These are phyloP conservation scores for Protodeltote pygarga DNA, from an alignment of 2,888 invertebrate genomes.

Conservation along the genomic window DNA sequence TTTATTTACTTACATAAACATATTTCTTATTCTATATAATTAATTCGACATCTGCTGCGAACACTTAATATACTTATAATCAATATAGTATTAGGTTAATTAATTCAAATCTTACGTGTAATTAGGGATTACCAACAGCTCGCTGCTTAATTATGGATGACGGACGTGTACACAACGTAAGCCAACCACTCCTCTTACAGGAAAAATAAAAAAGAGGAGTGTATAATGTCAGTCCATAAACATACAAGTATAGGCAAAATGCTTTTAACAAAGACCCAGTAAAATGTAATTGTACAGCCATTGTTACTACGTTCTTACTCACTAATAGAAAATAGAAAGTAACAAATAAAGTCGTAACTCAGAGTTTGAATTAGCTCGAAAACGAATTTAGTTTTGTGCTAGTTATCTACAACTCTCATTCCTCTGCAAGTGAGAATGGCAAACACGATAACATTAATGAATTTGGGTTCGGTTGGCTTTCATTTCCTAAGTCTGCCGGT, in stretches of 20 bases:
- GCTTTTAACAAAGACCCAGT: not conserved
- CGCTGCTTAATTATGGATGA: slow-evolving; percentile 15
- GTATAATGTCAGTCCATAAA: slow-evolving; percentile 1
- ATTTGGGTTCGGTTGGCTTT: slow-evolving; percentile 74
- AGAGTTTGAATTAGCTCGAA: slow-evolving; percentile 28
- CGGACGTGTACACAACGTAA: not conserved
- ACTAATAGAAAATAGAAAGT: no score
- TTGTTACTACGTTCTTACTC: no score
- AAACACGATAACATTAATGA: slow-evolving; percentile 75
- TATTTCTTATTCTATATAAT: no score
- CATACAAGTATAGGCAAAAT: not conserved
- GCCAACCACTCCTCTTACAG: not conserved
- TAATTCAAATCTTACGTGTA: slow-evolving; percentile 22
- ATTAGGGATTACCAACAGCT: slow-evolving; percentile 21
- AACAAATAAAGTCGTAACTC: slow-evolving; percentile 24
- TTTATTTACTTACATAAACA: no score
- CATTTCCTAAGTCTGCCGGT: slow-evolving; percentile 71
- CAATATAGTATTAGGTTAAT: slow-evolving; percentile 16
- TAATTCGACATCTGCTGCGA: slow-evolving; percentile 1
- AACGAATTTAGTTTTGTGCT: slow-evolving; percentile 40
- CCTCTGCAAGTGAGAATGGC: slow-evolving; percentile 63
- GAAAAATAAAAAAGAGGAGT: not conserved
- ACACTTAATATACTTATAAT: slow-evolving; percentile 9
- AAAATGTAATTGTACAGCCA: no score
- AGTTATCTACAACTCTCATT: slow-evolving; percentile 58